phyloP scores from a whole-genome alignment of 2,797 vertebrate species.

The Pseudomugil tenellus region DNA sequence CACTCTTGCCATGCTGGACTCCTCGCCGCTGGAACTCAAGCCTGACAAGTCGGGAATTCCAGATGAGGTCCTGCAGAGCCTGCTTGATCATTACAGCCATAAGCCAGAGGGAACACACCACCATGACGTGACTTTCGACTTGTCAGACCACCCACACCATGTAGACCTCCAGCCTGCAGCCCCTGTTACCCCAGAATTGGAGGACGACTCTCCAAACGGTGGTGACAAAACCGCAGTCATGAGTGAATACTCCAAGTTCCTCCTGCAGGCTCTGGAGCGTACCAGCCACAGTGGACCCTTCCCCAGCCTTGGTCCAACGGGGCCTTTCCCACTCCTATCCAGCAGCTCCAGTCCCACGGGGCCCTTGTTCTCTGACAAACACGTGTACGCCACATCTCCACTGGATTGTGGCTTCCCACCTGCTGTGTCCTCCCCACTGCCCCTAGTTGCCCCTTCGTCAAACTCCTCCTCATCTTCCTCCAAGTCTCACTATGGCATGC shows the following conservation, averaged over 20 bases:
- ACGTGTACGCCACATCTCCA: conserved; percentile 91
- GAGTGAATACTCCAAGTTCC: conserved; percentile 98
- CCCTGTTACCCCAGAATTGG: conserved; percentile 89
- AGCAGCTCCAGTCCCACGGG: conserved; percentile 91
- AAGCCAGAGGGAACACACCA: conserved; percentile 89
- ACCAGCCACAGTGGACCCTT: conserved; percentile 95
- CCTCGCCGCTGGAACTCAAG: conserved; percentile 94
- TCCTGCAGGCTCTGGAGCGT: conserved; percentile 97
- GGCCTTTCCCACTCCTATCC: conserved; percentile 93
- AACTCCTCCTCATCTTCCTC: conserved; percentile 89
- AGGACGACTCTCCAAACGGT: conserved; percentile 88
- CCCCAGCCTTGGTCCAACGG: conserved; percentile 87
- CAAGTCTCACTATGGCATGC: conserved; percentile 97
- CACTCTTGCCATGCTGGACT: conserved; percentile 90
- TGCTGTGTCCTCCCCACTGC: conserved; percentile 93
- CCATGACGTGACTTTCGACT: conserved; percentile 94
- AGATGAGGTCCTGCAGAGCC: conserved; percentile 97
- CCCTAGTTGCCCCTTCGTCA: conserved; percentile 84
- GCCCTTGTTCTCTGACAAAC: conserved; percentile 94
- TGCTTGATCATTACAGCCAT: conserved; percentile 97
- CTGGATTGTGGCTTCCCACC: conserved; percentile 95
- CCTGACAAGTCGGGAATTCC: conserved; percentile 98
- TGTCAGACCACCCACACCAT: conserved; percentile 90
- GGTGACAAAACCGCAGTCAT: conserved; percentile 93
- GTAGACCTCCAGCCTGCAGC: conserved; percentile 92